Base-by-base conservation (phyloP, 2,113 vertebrate genomes). In the Antechinus stuartii region DNA sequence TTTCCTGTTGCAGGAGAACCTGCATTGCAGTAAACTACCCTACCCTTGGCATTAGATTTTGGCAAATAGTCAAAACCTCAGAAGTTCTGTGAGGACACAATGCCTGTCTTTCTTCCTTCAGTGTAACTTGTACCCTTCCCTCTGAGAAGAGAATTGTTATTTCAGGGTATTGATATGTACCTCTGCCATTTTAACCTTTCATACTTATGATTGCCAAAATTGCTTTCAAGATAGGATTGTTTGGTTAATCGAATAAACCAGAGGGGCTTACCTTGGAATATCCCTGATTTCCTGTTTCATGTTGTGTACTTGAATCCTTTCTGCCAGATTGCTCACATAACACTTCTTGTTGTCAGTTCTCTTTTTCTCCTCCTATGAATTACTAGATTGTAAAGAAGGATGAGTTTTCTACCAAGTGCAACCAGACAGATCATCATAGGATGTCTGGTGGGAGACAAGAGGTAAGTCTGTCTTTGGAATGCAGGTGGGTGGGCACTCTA, bases 391-490 rank as follows among this genome's bases (percentile, higher is more conserved):
- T 99, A 84, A 99, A 99, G 97, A 99, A 99, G 97, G 99, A 99
- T 0, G 99, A 99, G 97, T 99, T 99, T 97, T 99, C 99, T 57
- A 99, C 99, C 0, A 99, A 99, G 96, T 99, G 99, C 98, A 99
- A 99, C 98, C 99, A 99, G 98, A 99, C 99, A 0, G 99, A 99
- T 98, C 99, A 99, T 96, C 99, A 99, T 96, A 99, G 99, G 16
- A 99, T 99, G 99, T 99, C 99, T 0, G 99, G 99, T 14, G 99
- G 99, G 61, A 98, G 99, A 96, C 99, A 99, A 96, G 99, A 99
- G 99, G 99, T 99, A 96, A 97, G 98, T 94, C 35, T 56, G 9
- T 19, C 6, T 4, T 49, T 3, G 11, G 47, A 19, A 26, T n/a
- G 90, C 47, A 61, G 57, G 35, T n/a, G 61, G 61, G 61, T 76